Evolutionary conservation across 1,140 invertebrate genomes (phyloP), one percentile per base, ranked within the genome.

Genomic region (Drosophila sulfurigaster): DNA sequence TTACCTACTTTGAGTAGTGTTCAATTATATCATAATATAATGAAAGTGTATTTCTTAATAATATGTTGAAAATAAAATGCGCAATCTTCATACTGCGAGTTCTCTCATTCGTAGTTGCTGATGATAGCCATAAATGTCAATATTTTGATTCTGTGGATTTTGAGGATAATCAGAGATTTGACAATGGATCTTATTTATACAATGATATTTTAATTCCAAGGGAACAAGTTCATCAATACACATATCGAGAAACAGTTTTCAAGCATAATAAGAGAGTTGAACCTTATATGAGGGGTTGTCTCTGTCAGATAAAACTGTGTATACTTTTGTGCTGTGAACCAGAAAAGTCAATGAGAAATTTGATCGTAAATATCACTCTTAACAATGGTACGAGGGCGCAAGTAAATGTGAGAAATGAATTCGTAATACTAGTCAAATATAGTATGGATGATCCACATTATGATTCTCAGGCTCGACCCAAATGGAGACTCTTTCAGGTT

Each of bases 181-280:
- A 38, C 15, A 58, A 67, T 15, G 65, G 54, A 15, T 58, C 30
- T 2, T 67, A 67, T 28, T 6, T 13, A 11, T 64, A 64, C 25
- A 43, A 28, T 3, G 13, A 67, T 28, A 13, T 58, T 35, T 1
- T 58, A 11, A 67, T 67, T 7, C 52, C 54, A 8, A 10, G 1
- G 0, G 43, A 58, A 1, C 15, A 67, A 58, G 8, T 15, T 28
- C 16, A 5, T 3, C 4, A 0, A 10, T 57, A 25, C 30, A 10
- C 35, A 10, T 38, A 49, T 7, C 30, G 16, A 2, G 11, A 1
- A 35, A 35, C 25, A 5, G 25, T 56, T 2, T 56, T 30, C 1
- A 2, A n/a, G 8, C 10, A 3, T n/a, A 10, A 10, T 3, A 41
- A 43, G 5, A 4, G 0, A 7, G 41, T 13, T 2, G 41, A 43